Evolutionary conservation across 2,888 invertebrate species (phyloP).

Genomic region (Syrphus vitripennis): DNA sequence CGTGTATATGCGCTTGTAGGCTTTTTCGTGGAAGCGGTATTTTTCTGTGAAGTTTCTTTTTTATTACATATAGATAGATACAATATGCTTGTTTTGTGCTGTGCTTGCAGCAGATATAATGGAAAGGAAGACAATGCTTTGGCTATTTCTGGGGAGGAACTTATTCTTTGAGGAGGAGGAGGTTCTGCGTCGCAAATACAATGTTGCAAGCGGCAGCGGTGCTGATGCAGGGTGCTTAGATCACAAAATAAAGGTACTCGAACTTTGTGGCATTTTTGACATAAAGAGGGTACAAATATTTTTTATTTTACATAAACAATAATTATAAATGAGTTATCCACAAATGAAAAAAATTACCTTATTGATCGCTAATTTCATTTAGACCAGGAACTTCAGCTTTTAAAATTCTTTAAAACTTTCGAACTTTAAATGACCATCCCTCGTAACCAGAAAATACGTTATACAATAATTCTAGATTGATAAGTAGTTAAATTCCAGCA

Average conservation of each 20-base stretch:
- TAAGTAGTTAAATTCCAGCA: too few relatives aligned
- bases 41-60: slow-evolving; percentile 60
- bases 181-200: background rate
- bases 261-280: background rate
- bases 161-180: slow-evolving; percentile 41
- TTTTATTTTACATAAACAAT: too few relatives aligned
- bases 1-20: slow-evolving; percentile 5
- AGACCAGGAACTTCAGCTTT: too few relatives aligned
- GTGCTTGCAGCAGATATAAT: slow-evolving; percentile 40
- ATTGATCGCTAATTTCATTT: too few relatives aligned
- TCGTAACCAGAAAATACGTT: too few relatives aligned
- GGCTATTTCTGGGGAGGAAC: slow-evolving; percentile 25
- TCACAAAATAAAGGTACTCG: background rate
- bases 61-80: slow-evolving; percentile 46
- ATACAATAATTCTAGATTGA: too few relatives aligned
- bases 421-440: too few relatives aligned
- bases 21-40: slow-evolving; percentile 50
- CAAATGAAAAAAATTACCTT: too few relatives aligned
- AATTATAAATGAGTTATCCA: too few relatives aligned
- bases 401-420: too few relatives aligned
- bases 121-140: slow-evolving; percentile 48
- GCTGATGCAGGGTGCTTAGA: background rate
- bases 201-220: background rate
- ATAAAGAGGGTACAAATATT: too few relatives aligned
- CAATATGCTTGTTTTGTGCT: slow-evolving; percentile 19